Percentiles rank a stretch among this genome's conserved stretches.
Conservation (phyloP, 2,888 invertebrate genomes). For the Crioceris asparagi region DNA sequence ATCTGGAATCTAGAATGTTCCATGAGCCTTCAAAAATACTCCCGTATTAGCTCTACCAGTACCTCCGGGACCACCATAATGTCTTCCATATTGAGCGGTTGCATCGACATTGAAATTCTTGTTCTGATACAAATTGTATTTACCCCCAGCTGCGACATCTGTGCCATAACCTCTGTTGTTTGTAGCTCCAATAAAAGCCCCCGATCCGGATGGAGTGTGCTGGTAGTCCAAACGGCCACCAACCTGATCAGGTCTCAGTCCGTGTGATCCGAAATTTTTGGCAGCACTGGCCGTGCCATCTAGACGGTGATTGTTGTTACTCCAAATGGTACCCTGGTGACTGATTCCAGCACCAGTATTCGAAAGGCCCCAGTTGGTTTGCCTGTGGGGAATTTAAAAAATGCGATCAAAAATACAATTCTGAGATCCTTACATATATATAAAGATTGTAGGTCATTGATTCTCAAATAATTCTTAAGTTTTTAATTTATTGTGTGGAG, state of each 20-base stretch:
- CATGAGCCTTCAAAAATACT: slow-evolving; percentile 11
- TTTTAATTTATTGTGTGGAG: too few relatives aligned
- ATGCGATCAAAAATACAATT: slow-evolving; percentile 1
- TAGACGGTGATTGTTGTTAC: slow-evolving; percentile 20
- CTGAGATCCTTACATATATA: too few relatives aligned
- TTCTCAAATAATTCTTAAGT: too few relatives aligned
- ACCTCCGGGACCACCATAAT: slow-evolving; percentile 23
- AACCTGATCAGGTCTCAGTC: slow-evolving; percentile 20
- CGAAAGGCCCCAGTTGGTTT: slow-evolving; percentile 12
- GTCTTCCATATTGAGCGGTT: slow-evolving; percentile 22
- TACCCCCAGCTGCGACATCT: slow-evolving; percentile 20
- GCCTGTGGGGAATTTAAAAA: slow-evolving; percentile 5
- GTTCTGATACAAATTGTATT: slow-evolving; percentile 20
- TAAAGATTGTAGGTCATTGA: too few relatives aligned
- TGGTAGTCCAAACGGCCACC: slow-evolving; percentile 24
- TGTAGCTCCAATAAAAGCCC: slow-evolving; percentile 20
- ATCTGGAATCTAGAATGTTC: slow-evolving; percentile 12
- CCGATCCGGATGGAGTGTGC: slow-evolving; percentile 23
- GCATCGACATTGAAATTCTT: slow-evolving; percentile 23
- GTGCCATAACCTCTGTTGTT: slow-evolving; percentile 22
- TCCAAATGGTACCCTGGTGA: slow-evolving; percentile 21
- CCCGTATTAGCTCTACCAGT: slow-evolving; percentile 20
- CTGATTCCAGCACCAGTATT: slow-evolving; percentile 11
- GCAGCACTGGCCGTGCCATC: slow-evolving; percentile 21
- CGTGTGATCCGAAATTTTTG: slow-evolving; percentile 21